Conservation (phyloP, 2,888 invertebrate genomes). For the Sphecodes monilicornis region DNA sequence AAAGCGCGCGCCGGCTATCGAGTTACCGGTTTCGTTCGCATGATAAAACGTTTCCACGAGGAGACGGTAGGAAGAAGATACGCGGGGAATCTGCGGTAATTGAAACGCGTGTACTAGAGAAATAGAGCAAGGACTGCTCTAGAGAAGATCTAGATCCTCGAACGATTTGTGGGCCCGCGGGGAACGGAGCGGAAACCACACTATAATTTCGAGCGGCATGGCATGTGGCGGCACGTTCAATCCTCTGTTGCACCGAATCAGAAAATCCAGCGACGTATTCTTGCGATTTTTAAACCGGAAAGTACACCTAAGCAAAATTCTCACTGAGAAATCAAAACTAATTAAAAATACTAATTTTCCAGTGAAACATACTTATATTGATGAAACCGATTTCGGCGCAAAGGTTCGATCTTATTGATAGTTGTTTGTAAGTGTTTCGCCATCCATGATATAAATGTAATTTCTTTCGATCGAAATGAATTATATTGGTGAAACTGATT, state of each 20-base stretch:
- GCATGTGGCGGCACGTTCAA: slow-evolving; percentile 9
- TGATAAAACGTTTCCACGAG: slow-evolving; percentile 33
- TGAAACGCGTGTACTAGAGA: slow-evolving; percentile 39
- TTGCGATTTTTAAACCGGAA: background rate
- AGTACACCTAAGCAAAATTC: background rate
- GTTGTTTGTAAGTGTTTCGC: too few species aligned
- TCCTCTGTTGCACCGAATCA: background rate
- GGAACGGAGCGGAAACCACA: slow-evolving; percentile 37
- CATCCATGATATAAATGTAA: too few species aligned
- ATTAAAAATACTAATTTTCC: background rate
- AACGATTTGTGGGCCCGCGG: slow-evolving; percentile 54
- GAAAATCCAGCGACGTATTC: background rate
- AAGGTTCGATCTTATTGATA: too few species aligned
- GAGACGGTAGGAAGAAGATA: slow-evolving; percentile 9
- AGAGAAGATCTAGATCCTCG: slow-evolving; percentile 44
- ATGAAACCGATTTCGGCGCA: too few species aligned
- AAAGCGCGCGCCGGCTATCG: slow-evolving; percentile 5
- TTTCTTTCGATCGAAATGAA: too few species aligned
- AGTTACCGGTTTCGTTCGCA: slow-evolving; percentile 10
- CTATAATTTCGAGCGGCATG: slow-evolving; percentile 44
- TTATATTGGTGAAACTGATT: too few species aligned
- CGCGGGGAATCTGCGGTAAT: slow-evolving; percentile 41
- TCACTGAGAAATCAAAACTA: background rate
- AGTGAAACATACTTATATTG: background rate
- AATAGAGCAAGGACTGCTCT: slow-evolving; percentile 41